Conservation (phyloP, 2,113 vertebrate genomes). For the Vidua macroura region DNA sequence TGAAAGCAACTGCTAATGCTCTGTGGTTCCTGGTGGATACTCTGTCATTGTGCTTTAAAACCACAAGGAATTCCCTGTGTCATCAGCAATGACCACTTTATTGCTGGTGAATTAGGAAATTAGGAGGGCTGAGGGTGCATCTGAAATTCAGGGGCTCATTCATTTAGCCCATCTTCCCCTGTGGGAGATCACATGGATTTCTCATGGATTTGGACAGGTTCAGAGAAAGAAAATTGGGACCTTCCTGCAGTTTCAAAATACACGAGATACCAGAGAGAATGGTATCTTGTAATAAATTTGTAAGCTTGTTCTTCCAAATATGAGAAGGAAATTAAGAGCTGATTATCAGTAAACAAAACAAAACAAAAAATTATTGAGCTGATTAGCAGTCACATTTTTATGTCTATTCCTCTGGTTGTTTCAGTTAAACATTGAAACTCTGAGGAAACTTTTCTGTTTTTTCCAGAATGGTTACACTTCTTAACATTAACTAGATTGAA, state of each 20-base stretch:
- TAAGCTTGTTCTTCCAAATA: neutral
- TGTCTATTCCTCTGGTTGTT: neutral
- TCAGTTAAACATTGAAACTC: neutral
- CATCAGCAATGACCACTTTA: constrained; percentile 32
- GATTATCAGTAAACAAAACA: neutral
- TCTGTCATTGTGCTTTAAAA: constrained; percentile 39
- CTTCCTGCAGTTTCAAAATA: neutral
- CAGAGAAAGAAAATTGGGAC: neutral
- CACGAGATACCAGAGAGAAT: neutral
- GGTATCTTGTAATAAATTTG: too few species aligned
- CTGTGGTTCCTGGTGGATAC: constrained; percentile 24
- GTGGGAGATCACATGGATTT: neutral
- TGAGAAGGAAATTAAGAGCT: neutral
- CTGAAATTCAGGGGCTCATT: neutral
- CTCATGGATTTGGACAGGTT: neutral
- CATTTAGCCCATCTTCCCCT: neutral
- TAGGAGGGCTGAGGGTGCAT: neutral
- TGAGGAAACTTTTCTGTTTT: neutral
- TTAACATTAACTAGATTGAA: neutral
- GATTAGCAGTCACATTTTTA: neutral
- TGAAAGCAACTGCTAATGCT: constrained; percentile 19
- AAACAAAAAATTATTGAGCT: neutral
- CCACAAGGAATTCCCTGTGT: constrained; percentile 57
- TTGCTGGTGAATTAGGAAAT: constrained; percentile 18
- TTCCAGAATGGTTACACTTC: neutral